A percentile compares a stretch with the other conserved stretches of the same genome.
phyloP scores from a whole-genome alignment of 2,797 vertebrate species.

The Bovichtus diacanthus region DNA sequence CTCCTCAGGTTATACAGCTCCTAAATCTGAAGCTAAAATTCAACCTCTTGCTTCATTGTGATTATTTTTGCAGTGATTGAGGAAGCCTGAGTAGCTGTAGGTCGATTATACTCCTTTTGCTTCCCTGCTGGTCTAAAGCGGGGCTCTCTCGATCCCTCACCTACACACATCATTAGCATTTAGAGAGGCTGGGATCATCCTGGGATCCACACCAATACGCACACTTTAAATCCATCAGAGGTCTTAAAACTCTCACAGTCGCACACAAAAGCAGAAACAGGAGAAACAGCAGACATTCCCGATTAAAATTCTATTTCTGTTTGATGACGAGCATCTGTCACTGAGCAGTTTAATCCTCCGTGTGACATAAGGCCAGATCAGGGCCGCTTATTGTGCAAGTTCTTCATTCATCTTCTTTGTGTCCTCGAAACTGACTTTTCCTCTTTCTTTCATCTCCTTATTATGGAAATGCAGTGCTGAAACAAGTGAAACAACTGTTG shows the following conservation, averaged over 20 bases:
- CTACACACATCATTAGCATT: slow-evolving; percentile 77
- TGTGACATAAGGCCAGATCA: slow-evolving; percentile 33
- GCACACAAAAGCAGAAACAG: slow-evolving; percentile 38
- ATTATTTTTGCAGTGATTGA: slow-evolving; percentile 32
- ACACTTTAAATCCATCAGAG: slow-evolving; percentile 33
- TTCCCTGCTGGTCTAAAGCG: slow-evolving; percentile 50
- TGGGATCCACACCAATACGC: slow-evolving; percentile 35
- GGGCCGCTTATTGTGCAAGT: slow-evolving; percentile 11
- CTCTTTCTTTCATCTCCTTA: background rate
- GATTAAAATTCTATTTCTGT: slow-evolving; percentile 61
- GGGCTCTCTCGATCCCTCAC: slow-evolving; percentile 32
- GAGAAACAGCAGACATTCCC: slow-evolving; percentile 37
- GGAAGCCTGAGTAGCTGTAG: background rate
- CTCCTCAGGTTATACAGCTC: slow-evolving; percentile 4
- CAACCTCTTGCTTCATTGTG: slow-evolving; percentile 18
- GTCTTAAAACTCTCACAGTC: slow-evolving; percentile 33
- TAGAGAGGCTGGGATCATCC: slow-evolving; percentile 72
- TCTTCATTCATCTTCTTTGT: slow-evolving; percentile 1
- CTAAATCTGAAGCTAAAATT: slow-evolving; percentile 9
- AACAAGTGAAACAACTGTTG: background rate
- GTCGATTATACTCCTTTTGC: slow-evolving; percentile 28
- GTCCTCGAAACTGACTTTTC: background rate
- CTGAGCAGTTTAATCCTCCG: background rate
- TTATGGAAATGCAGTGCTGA: background rate
- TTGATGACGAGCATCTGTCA: slow-evolving; percentile 26